Percentiles rank a stretch among this genome's conserved stretches.
These are phyloP conservation scores for Egretta garzetta DNA, from an alignment of 2,113 vertebrate species.

Conservation along the genomic window DNA sequence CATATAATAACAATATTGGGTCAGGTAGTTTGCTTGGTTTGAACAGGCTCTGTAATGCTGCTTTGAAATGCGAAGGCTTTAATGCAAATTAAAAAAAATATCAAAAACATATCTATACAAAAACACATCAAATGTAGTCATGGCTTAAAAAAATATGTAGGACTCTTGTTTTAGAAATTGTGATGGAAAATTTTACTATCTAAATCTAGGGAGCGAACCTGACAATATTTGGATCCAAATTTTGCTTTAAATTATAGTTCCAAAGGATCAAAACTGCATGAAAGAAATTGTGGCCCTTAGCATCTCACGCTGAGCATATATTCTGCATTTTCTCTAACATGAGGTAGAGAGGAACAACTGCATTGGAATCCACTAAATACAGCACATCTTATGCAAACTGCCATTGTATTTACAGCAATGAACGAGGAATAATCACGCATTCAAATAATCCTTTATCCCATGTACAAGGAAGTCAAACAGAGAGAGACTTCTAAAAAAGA, in stretches of 20 bases:
- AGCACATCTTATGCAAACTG: background rate
- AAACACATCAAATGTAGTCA: background rate
- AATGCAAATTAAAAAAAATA: background rate
- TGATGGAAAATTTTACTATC: background rate
- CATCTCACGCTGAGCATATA: background rate
- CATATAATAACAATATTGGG: background rate
- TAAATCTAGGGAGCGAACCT: background rate
- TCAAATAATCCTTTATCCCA: constrained; percentile 4
- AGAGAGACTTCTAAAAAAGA: background rate
- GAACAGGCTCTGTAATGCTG: background rate
- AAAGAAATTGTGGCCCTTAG: background rate
- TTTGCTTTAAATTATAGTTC: background rate
- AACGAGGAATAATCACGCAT: background rate
- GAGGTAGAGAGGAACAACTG: background rate
- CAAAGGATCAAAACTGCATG: background rate
- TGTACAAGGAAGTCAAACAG: background rate
- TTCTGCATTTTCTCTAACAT: background rate
- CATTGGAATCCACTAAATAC: background rate
- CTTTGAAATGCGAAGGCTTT: background rate
- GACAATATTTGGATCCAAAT: background rate
- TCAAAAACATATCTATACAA: background rate
- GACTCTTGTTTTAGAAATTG: background rate
- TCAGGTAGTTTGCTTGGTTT: background rate
- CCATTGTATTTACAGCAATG: background rate
- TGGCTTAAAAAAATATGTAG: background rate